Base-by-base conservation (phyloP, 2,113 vertebrate genomes). In the Thinocorus orbignyianus region DNA sequence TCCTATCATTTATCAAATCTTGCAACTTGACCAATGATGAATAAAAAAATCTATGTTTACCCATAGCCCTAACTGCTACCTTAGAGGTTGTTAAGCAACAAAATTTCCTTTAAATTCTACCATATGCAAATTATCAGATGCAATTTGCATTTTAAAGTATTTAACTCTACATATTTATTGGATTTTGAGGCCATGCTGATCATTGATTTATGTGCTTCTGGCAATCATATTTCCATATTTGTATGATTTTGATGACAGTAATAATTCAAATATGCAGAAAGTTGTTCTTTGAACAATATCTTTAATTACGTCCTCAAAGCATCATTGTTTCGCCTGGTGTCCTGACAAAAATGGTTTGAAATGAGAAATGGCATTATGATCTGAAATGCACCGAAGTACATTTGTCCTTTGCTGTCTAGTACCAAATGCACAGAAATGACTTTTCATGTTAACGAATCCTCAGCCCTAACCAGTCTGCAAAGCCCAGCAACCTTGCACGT, bases 221-320 rank as follows among this genome's bases (percentile, higher is more conserved):
- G 99, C 99, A 99, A 99, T 99, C 99, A 99, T 99, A 99, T 99
- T 99, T 99, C 99, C 99, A 99, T 99, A 99, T 99, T 99, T 99
- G 99, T 99, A 99, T 99, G 99, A 98, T 99, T 99, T 99, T 99
- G 99, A 99, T 99, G 99, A 99, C 99, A 99, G 99, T 99, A 99
- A 99, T 99, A 99, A 99, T 99, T 99, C 99, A 99, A 99, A 99
- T 99, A 99, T 99, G 99, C 99, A 99, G 99, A 99, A 99, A 99
- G 99, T 99, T 99, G 98, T 99, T 99, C 99, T 99, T 99, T 99
- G 99, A 99, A 99, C 99, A 99, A 99, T 99, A 99, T 99, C 99
- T 99, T 99, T 99, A 99, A 99, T 99, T 99, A 99, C 99, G 98
- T 99, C 99, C 99, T 99, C 98, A 99, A 99, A 99, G 99, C 99